A percentile compares a stretch with the other conserved stretches of the same genome.
These are phyloP conservation scores for Lithodes maja DNA, from an alignment of 2,888 invertebrate genomes.

Conservation along the genomic window DNA sequence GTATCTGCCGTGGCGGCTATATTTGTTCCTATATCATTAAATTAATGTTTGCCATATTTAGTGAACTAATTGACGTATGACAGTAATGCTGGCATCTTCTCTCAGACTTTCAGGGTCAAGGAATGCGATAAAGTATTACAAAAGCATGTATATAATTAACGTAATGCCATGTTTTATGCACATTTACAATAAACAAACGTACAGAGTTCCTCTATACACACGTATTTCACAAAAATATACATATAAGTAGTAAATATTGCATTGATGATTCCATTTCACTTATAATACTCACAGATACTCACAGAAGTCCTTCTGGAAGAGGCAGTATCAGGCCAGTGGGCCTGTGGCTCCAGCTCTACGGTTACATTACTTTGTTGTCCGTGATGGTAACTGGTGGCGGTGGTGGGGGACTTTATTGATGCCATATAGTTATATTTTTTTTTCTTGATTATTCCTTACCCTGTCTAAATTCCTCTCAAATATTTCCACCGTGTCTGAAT, in stretches of 20 bases:
- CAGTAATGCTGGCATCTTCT: neutral
- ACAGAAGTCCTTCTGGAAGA: neutral
- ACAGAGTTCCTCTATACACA: neutral
- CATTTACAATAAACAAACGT: neutral
- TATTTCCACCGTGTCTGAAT: too few relatives aligned
- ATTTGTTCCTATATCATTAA: neutral
- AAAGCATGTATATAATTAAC: neutral
- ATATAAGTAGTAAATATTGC: too few relatives aligned
- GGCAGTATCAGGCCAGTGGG: too few relatives aligned
- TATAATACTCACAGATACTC: neutral
- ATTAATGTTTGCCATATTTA: neutral
- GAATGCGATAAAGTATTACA: neutral
- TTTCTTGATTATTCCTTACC: too few relatives aligned
- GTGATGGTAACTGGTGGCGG: too few relatives aligned
- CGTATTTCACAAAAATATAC: neutral
- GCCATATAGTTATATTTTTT: too few relatives aligned
- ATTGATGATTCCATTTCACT: neutral
- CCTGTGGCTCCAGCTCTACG: too few relatives aligned
- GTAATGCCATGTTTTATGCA: neutral
- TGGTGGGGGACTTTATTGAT: too few relatives aligned
- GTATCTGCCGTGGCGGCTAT: neutral
- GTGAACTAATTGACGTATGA: neutral
- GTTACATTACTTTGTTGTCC: too few relatives aligned
- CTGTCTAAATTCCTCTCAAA: too few relatives aligned
- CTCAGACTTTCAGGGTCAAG: neutral